These are phyloP conservation scores for Drosophila sproati DNA, from an alignment of 1,140 invertebrate genomes.

Conservation along the genomic window DNA sequence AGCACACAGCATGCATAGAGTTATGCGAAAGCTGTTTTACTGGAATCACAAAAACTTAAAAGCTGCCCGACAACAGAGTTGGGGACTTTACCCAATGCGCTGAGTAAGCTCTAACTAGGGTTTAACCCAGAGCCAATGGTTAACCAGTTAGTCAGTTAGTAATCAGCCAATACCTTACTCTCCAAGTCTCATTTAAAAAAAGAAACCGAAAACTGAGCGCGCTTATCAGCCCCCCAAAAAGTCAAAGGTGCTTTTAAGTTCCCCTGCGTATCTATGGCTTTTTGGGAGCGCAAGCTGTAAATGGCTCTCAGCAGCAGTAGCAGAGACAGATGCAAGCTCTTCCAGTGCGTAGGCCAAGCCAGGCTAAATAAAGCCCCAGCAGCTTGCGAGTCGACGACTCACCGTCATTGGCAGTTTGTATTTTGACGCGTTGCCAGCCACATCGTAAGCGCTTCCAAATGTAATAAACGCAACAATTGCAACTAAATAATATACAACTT, in stretches of 20 bases:
- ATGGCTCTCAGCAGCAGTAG: neutral
- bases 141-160: slow-evolving; percentile 2
- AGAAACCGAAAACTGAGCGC: slow-evolving; percentile 27
- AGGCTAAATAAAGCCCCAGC: slow-evolving; percentile 23
- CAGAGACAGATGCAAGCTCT: slow-evolving; percentile 48
- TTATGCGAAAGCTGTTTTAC: slow-evolving; percentile 22
- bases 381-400: slow-evolving; percentile 9
- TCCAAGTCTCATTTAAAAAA: slow-evolving; percentile 1
- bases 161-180: neutral
- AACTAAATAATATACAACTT: slow-evolving; percentile 32
- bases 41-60: slow-evolving; percentile 26
- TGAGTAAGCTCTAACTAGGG: slow-evolving; percentile 27
- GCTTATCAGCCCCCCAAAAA: slow-evolving; percentile 35
- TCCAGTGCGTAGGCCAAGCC: slow-evolving; percentile 44
- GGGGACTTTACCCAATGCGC: neutral
- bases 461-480: slow-evolving; percentile 32
- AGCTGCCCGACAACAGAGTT: slow-evolving; percentile 22
- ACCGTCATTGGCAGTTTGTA: slow-evolving; percentile 51
- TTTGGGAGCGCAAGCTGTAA: slow-evolving; percentile 42
- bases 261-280: slow-evolving; percentile 13
- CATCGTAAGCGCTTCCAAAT: slow-evolving; percentile 63
- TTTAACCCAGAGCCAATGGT: slow-evolving; percentile 10
- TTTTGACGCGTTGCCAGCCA: slow-evolving; percentile 67
- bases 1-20: slow-evolving; percentile 29
- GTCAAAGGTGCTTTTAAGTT: slow-evolving; percentile 48